Base-by-base conservation (phyloP, 2,113 vertebrate genomes). In the Phrynocephalus versicolor region DNA sequence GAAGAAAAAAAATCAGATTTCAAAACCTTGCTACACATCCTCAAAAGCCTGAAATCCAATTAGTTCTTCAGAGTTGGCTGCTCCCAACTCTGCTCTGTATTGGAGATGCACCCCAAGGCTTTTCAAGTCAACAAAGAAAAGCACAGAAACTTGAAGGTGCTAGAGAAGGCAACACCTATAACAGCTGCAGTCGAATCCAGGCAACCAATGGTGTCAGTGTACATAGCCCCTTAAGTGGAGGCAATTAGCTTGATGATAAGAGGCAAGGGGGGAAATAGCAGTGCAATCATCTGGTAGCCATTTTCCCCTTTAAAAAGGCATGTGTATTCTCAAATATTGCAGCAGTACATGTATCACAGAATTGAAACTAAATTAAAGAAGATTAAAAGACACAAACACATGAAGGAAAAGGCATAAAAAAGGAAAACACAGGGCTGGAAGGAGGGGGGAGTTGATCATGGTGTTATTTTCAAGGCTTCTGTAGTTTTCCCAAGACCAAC, bases 1-100 rank as follows among this genome's bases (percentile, higher is more conserved):
- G 84, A 77, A 86, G 78, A 81, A 74, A 86, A 30, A 74, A 81
- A 86, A 86, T 81, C 84, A 86, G 77, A 74, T 81, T 86, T 86
- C 78, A 81, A 86, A 65, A 86, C 70, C 27, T 64, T 64, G 70
- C 37, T 73, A 23, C 73, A 86, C 23, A 33, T 65, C 64, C 78
- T 23, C 83, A 60, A 69, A 67, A n/a, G 23, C 27, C 65, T n/a
- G 2, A 75, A 64, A 12, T 18, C 12, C 37, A 35, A 23, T 80
- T 86, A 81, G 79, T 67, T 64, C 69, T 73, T 85, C 79, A 79
- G 71, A 79, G n/a, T 18, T 15, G 19, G 41, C 14, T 72, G 37
- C 18, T 9, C 14, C 8, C n/a, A n/a, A n/a, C 27, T 33, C 37
- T 14, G 12, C 55, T 78, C 37, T 33, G 51, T 27, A 16, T 65